Percentiles rank a stretch among this genome's conserved stretches.
These are phyloP conservation scores for Griposia aprilina DNA, from an alignment of 2,888 invertebrate genomes.

Conservation along the genomic window DNA sequence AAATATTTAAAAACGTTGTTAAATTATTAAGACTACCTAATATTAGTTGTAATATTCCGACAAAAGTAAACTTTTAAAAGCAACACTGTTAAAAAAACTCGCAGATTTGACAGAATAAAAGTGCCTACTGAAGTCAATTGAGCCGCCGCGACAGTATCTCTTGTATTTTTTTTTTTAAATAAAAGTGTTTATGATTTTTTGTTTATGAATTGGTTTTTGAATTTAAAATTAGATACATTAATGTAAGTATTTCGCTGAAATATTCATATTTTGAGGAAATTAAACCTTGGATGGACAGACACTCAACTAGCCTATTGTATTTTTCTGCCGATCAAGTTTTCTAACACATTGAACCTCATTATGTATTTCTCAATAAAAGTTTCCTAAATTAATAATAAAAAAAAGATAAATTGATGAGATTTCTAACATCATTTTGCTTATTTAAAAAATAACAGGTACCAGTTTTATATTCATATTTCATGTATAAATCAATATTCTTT, in stretches of 20 bases:
- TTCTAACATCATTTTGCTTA: too few species aligned
- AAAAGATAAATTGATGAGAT: not conserved
- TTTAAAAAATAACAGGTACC: slow-evolving; percentile 5
- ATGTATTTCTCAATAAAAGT: not conserved
- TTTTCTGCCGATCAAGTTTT: not conserved
- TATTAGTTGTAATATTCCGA: not conserved
- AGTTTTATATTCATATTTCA: not conserved
- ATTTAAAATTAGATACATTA: too few species aligned
- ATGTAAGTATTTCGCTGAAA: not conserved
- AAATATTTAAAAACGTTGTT: not conserved
- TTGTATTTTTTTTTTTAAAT: too few species aligned
- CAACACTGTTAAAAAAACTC: not conserved
- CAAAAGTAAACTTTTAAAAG: not conserved
- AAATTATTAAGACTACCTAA: too few species aligned
- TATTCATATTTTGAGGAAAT: not conserved
- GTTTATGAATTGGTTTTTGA: too few species aligned
- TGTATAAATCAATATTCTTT: not conserved
- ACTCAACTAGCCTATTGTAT: not conserved
- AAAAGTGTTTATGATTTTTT: too few species aligned
- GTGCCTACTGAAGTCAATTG: not conserved
- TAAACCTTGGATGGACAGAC: too few species aligned
- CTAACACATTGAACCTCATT: not conserved
- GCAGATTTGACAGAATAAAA: too few species aligned
- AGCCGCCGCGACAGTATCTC: not conserved
- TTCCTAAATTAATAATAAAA: not conserved